Evolutionary conservation across 2,113 vertebrate species (phyloP).

Genomic region (Tinamus guttatus): DNA sequence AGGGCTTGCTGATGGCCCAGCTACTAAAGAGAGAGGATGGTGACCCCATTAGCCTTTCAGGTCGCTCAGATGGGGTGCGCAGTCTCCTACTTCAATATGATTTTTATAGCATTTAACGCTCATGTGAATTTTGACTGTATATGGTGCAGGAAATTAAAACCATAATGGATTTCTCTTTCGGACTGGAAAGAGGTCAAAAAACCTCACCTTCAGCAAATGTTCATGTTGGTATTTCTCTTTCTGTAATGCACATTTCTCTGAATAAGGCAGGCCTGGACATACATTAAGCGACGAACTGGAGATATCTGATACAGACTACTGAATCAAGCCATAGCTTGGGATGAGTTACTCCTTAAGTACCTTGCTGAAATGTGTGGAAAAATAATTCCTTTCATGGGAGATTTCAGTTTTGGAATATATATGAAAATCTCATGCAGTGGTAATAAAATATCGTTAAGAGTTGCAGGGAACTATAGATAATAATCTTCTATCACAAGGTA

Average conservation of each 20-base stretch:
- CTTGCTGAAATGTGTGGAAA: background rate
- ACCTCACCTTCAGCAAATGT: background rate
- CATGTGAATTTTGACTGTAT: conserved; percentile 14
- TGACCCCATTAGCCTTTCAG: conserved; percentile 9
- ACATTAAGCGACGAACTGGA: conserved; percentile 5
- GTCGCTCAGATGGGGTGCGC: conserved; percentile 21
- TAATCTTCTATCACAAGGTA: background rate
- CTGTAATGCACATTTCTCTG: background rate
- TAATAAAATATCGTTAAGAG: background rate
- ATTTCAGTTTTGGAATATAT: background rate
- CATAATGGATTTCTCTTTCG: conserved; percentile 49
- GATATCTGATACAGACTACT: background rate
- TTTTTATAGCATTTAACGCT: conserved; percentile 32
- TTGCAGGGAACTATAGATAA: background rate
- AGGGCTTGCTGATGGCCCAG: background rate
- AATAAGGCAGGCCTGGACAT: background rate
- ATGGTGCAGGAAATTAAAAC: conserved; percentile 12
- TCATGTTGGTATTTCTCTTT: conserved; percentile 1
- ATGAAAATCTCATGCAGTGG: background rate
- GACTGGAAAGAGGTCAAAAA: conserved; percentile 6
- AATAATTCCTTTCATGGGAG: background rate
- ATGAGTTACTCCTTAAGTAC: background rate
- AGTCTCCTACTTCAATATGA: background rate
- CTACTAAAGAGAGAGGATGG: background rate
- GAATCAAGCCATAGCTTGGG: background rate